Evolutionary conservation across 2,888 invertebrate species (phyloP), one percentile per base, ranked within the genome.

Genomic region (Dorcus parallelipipedus): DNA sequence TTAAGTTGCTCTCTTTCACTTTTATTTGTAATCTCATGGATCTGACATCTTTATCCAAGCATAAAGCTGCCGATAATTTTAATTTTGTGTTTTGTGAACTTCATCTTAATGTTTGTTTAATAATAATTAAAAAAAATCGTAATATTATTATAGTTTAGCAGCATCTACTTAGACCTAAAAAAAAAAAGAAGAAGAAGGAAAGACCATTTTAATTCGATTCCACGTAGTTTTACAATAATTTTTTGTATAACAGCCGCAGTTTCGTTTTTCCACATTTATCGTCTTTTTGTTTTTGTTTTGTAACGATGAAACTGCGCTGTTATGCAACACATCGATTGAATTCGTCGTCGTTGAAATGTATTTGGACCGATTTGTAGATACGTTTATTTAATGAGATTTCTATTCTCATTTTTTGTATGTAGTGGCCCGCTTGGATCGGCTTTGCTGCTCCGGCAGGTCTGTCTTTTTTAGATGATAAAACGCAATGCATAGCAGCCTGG

Each of bases 401-500:
- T 39, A 39, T 38, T 50, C 39, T 47, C 14, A 26, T 23, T 47
- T 38, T 50, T 39, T 45, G 45, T 45, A 45, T 45, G 45, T 45
- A 45, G 45, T 20, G 45, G 45, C 26, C 26, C 26, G 26, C 26
- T 33, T 33, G 26, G 26, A 33, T 33, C 26, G 26, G 26, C 26
- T 33, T 33, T 33, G 9, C 23, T 20, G 47, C 26, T 20, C 20
- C 42, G 42, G 7, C 42, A 10, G 42, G 10, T 10, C 7, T 9
- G 17, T 10, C 39, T 14, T 39, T 49, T 39, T 49, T 49, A 38
- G 62, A 61, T 62, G 56, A 59, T 57, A 61, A 68, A 71, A 69
- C 70, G 73, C 74, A 74, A 74, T 74, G 67, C 68, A 70, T 70
- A 73, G 74, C 66, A 38, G 68, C 73, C 75, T 73, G 75, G 75